phyloP scores from a whole-genome alignment of 2,888 invertebrate species.

The Galerucella nymphaeae region DNA sequence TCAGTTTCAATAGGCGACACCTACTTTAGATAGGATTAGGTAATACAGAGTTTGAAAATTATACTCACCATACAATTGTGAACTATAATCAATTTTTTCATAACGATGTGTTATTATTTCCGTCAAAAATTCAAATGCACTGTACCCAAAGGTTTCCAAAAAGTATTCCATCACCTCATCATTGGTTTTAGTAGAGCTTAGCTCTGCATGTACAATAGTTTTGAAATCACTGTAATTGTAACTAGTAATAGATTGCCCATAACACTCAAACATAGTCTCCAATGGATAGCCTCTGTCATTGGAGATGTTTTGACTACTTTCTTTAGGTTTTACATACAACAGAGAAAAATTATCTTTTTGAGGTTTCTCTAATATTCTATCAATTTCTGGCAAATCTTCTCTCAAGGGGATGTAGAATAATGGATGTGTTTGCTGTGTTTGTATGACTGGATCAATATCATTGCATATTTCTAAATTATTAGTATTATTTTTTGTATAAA shows the following conservation, averaged over 20 bases:
- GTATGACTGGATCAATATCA: conserved; percentile 35
- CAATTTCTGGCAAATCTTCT: conserved; percentile 52
- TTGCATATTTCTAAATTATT: conserved; percentile 23
- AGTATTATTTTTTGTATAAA: conserved; percentile 39
- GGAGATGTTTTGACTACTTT: conserved; percentile 12
- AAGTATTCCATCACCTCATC: conserved; percentile 82
- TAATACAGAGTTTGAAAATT: background rate
- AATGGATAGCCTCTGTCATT: conserved; percentile 45
- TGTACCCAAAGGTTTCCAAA: conserved; percentile 90
- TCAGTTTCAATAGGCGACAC: no score
- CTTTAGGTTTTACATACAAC: conserved; percentile 46
- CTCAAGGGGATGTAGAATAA: conserved; percentile 53
- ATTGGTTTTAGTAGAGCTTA: conserved; percentile 56
- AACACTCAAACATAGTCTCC: conserved; percentile 53
- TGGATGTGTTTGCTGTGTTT: conserved; percentile 43
- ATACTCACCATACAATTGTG: conserved; percentile 40
- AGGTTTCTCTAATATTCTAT: conserved; percentile 44
- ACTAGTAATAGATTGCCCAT: conserved; percentile 51
- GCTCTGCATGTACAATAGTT: conserved; percentile 49
- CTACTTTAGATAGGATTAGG: no score
- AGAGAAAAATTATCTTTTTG: conserved; percentile 48
- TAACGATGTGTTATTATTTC: conserved; percentile 59
- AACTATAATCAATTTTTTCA: conserved; percentile 51
- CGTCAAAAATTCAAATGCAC: conserved; percentile 65
- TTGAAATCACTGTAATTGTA: conserved; percentile 56